Percentiles rank a stretch among this genome's conserved stretches.
Conservation (phyloP, 2,888 invertebrate species). For the Hirtodrosophila duncani region DNA sequence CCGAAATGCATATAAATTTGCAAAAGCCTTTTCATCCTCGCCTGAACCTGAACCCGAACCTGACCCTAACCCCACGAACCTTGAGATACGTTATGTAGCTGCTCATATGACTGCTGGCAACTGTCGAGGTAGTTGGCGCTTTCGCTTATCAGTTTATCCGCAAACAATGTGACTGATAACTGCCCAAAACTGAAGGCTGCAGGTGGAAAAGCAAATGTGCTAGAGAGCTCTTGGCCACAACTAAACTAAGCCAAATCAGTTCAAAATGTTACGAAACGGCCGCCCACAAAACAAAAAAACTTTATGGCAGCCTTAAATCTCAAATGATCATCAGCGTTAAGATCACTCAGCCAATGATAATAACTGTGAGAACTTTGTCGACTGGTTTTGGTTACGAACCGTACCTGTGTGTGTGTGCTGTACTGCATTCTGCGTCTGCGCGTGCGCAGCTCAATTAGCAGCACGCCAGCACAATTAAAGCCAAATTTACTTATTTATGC, state of each 20-base stretch:
- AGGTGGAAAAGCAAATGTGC: slow-evolving; percentile 15
- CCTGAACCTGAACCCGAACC: neutral
- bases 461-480: slow-evolving; percentile 41
- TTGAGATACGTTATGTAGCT: neutral
- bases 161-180: slow-evolving; percentile 24
- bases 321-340: too few relatives aligned
- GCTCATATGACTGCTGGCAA: slow-evolving; percentile 24
- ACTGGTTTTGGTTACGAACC: slow-evolving; percentile 17
- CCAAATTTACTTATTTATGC: slow-evolving; percentile 36
- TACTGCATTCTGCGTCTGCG: too few relatives aligned
- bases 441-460: slow-evolving; percentile 52
- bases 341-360: too few relatives aligned
- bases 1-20: slow-evolving; percentile 47
- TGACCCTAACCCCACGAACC: neutral
- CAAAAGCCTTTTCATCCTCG: slow-evolving; percentile 12
- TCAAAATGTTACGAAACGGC: too few relatives aligned
- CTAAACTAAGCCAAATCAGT: slow-evolving; percentile 15
- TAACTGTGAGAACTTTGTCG: slow-evolving; percentile 32
- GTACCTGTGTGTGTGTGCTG: too few relatives aligned
- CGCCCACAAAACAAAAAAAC: slow-evolving; percentile 20
- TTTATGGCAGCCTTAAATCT: too few relatives aligned
- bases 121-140: slow-evolving; percentile 10
- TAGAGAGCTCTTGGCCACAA: neutral
- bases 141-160: slow-evolving; percentile 22
- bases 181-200: slow-evolving; percentile 28